Percentiles rank a stretch among this genome's conserved stretches.
These are phyloP conservation scores for Andrena flavipes DNA, from an alignment of 2,888 invertebrate genomes.

Conservation along the genomic window DNA sequence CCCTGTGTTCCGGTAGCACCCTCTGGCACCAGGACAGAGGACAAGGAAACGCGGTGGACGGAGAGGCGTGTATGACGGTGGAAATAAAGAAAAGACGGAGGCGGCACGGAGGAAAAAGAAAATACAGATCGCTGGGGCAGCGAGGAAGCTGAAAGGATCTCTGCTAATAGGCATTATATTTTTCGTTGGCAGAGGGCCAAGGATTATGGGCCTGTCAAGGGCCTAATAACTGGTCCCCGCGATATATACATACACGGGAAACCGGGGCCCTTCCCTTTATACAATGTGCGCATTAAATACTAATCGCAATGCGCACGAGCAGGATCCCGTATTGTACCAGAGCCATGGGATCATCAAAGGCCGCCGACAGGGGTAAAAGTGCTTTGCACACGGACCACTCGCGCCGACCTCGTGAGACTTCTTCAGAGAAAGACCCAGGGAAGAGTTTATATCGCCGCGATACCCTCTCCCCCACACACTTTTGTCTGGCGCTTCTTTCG, in stretches of 20 bases:
- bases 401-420: conserved; percentile 49
- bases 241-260: conserved; percentile 69
- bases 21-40: conserved; percentile 5
- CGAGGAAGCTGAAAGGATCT: conserved; percentile 74
- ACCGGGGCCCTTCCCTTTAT: conserved; percentile 76
- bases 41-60: background rate
- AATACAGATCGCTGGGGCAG: conserved; percentile 47
- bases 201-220: conserved; percentile 84
- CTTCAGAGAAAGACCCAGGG: conserved; percentile 18
- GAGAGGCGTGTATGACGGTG: background rate
- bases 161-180: conserved; percentile 72
- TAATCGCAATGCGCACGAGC: conserved; percentile 80
- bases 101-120: conserved; percentile 38
- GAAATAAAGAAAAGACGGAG: conserved; percentile 29
- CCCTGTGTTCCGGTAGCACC: conserved; percentile 38
- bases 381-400: conserved; percentile 16
- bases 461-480: conserved; percentile 4
- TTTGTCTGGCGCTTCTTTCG: conserved; percentile 1
- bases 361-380: conserved; percentile 63
- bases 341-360: conserved; percentile 75
- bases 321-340: conserved; percentile 68
- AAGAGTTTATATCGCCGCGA: conserved; percentile 29
- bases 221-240: conserved; percentile 82
- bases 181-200: conserved; percentile 70
- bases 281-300: conserved; percentile 83